Evolutionary conservation across 2,888 invertebrate species (phyloP), one percentile per base, ranked within the genome.

Genomic region (Embidobia sp.): DNA sequence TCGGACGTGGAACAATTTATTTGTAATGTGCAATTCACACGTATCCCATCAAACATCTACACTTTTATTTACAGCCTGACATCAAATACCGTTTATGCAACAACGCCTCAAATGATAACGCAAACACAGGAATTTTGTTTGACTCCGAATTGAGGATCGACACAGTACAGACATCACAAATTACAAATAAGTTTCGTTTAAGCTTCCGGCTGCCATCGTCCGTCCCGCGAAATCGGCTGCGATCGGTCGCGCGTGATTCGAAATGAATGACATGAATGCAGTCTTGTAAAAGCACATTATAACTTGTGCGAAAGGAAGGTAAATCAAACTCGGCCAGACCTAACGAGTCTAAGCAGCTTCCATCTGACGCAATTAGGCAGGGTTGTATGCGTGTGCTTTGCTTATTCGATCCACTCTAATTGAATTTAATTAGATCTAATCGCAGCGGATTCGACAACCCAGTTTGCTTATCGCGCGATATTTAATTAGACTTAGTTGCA

Each of bases 241-340:
- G 35, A 51, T 51, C 22, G 42, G 10, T 63, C 40, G 10, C 15
- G 3, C n/a, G 22, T 49, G 40, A 63, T 29, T 63, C 6, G 0
- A 59, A 67, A 61, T 44, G 37, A 61, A 51, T 40, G 46, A 53
- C 22, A 31, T 75, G 61, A 55, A 75, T 67, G 67, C 61, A 75
- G 67, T 75, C 61, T 75, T 75, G 55, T 75, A 63, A 13, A 67
- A 75, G 55, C 75, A 75, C 61, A 75, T 44, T 75, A 37, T 26
- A 67, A 75, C 44, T 33, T 75, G 73, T 73, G 73, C 73, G 7
- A 3, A 37, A 2, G 26, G 18, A 46, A 35, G 29, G 22, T 26
- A 37, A 49, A 26, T 31, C 2, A 22, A 3, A 10, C 33, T 3
- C 16, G 26, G 8, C 3, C 18, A 42, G 1, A 55, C 37, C 31